These are phyloP conservation scores for Amiota mariae DNA, from an alignment of 2,888 invertebrate genomes.

Conservation along the genomic window DNA sequence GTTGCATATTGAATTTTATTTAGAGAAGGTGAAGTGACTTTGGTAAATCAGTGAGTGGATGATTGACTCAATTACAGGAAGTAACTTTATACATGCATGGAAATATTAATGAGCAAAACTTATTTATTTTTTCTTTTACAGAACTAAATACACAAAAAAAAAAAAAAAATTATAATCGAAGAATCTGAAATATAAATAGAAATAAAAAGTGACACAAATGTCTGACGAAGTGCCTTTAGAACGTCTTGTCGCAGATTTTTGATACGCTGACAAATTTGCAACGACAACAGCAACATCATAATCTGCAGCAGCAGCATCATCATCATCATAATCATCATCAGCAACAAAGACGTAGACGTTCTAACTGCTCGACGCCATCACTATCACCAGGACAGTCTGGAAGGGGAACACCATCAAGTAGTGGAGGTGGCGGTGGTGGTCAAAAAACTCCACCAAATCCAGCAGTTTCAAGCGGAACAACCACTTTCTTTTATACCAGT, in stretches of 20 bases:
- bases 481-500: constrained; percentile 27
- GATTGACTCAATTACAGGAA: background rate
- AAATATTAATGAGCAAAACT: constrained; percentile 10
- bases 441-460: constrained; percentile 5
- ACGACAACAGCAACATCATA: constrained; percentile 81
- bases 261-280: constrained; percentile 85
- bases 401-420: constrained; percentile 61
- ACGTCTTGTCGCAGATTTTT: constrained; percentile 86
- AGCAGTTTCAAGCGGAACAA: background rate
- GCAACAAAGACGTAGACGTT: constrained; percentile 55
- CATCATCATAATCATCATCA: constrained; percentile 43
- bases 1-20: too few relatives aligned
- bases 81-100: background rate
- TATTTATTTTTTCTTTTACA: background rate
- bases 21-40: too few relatives aligned
- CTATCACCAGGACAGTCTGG: constrained; percentile 58
- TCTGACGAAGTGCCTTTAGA: constrained; percentile 81
- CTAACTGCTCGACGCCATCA: constrained; percentile 61
- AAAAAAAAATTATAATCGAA: background rate
- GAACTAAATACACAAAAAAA: background rate
- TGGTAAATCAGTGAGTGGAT: too few relatives aligned
- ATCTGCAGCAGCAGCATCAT: constrained; percentile 74
- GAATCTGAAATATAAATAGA: background rate
- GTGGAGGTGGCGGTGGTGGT: constrained; percentile 31
- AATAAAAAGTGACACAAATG: constrained; percentile 71